phyloP scores from a whole-genome alignment of 2,113 vertebrate species.

The Chrysemys picta region DNA sequence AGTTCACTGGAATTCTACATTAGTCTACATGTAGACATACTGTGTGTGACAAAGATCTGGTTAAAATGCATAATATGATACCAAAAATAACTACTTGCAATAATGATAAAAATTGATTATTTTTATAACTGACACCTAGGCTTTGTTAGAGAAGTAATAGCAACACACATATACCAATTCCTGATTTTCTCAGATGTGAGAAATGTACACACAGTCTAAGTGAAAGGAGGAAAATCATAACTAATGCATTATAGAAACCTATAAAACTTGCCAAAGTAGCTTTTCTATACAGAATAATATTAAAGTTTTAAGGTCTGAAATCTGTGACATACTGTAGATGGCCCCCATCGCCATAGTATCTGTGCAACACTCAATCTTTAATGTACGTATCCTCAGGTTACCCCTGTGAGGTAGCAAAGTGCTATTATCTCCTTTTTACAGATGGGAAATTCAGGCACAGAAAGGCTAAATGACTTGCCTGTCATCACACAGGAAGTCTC shows the following conservation, averaged over 20 bases:
- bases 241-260: background rate
- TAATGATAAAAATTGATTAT: background rate
- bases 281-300: background rate
- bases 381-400: background rate
- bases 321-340: background rate
- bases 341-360: background rate
- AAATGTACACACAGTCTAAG: background rate
- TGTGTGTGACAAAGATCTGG: rapidly evolving
- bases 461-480: background rate
- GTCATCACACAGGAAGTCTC: background rate
- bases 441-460: background rate
- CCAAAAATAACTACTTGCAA: rapidly evolving
- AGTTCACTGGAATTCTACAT: background rate
- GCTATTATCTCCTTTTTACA: background rate
- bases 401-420: background rate
- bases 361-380: background rate
- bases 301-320: background rate
- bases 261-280: background rate
- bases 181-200: background rate
- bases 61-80: rapidly evolving
- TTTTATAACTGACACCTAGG: background rate
- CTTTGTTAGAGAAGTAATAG: background rate
- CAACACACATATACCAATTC: rapidly evolving
- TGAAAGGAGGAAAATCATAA: background rate
- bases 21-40: background rate